phyloP scores from a whole-genome alignment of 2,113 vertebrate genomes.

The Microtus richardsoni region DNA sequence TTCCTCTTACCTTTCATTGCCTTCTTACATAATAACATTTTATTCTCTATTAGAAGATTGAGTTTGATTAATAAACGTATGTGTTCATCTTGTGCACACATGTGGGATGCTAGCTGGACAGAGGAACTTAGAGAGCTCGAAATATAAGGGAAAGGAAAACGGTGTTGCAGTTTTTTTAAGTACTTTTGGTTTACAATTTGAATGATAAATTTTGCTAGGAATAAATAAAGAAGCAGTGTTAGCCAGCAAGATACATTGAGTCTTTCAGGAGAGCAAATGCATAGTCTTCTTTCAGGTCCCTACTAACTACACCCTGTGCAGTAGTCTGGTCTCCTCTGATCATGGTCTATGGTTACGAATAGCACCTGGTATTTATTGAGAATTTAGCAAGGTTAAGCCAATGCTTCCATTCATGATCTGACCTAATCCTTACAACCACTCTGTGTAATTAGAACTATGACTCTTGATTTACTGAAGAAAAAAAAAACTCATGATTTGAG shows the following conservation, averaged over 20 bases:
- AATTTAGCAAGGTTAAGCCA: not conserved
- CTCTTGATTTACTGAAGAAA: not conserved
- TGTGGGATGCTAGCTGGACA: not conserved
- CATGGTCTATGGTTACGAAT: not conserved
- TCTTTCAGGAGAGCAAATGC: not conserved
- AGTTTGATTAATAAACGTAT: conserved; percentile 18
- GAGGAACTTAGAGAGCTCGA: conserved; percentile 8
- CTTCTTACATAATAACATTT: conserved; percentile 45
- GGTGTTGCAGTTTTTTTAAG: not conserved
- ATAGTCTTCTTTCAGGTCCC: not conserved
- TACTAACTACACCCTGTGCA: not conserved
- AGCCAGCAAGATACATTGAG: not conserved
- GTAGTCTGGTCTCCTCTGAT: not conserved
- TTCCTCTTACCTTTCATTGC: not conserved
- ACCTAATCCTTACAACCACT: not conserved
- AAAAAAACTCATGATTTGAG: not conserved
- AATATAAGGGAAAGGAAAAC: not conserved
- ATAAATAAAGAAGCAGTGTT: conserved; percentile 22
- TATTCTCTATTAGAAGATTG: conserved; percentile 56
- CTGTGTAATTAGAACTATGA: not conserved
- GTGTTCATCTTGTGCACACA: conserved; percentile 13
- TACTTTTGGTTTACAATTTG: not conserved
- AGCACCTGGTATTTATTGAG: not conserved
- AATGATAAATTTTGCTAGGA: conserved; percentile 22
- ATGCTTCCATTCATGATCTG: not conserved